Base-by-base conservation (phyloP, 2,888 invertebrate species). In the Pyrgus malvae region DNA sequence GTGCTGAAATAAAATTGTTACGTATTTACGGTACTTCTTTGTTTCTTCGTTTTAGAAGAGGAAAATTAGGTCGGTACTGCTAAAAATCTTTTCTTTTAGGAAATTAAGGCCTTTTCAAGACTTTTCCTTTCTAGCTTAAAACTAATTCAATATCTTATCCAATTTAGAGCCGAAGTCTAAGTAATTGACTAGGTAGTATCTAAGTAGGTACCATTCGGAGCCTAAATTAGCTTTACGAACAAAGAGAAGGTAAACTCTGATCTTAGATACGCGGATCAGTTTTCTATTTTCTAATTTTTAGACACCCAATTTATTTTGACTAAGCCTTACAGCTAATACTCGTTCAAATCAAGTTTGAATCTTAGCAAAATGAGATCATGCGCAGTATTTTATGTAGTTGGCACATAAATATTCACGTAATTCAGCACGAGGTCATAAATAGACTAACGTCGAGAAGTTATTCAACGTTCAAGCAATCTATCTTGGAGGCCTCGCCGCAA, bases 381-480 rank as follows among this genome's bases (percentile, higher is more conserved):
- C 19, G 7, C n/a, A 45, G 31, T 33, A 14, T 14, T 12, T 33
- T 21, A 23, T 3, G 6, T 31, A 21, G 33, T 50, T 33, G 16
- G 42, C 29, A 16, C 45, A 31, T 51, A 46, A 46, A 57, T 55
- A 49, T 54, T 56, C 58, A 60, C 62, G 63, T 65, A 77, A 76
- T 80, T 80, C 77, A 66, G 70, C 76, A 70, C 72, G 70, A 66
- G 71, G 72, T 70, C 77, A 78, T 83, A 85, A 84, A 87, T 83
- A 84, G 83, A 83, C 82, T 85, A 83, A 80, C 78, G 81, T 78
- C 77, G 80, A 79, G 78, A 82, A 80, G 82, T 83, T 84, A 84
- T 86, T 83, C 78, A 80, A 77, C 81, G 74, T 80, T 79, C 73
- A 80, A 84, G 85, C 83, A 85, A 89, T 89, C 87, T 88, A 89